These are phyloP conservation scores for Crypturellus undulatus DNA, from an alignment of 2,113 vertebrate species.

Conservation along the genomic window DNA sequence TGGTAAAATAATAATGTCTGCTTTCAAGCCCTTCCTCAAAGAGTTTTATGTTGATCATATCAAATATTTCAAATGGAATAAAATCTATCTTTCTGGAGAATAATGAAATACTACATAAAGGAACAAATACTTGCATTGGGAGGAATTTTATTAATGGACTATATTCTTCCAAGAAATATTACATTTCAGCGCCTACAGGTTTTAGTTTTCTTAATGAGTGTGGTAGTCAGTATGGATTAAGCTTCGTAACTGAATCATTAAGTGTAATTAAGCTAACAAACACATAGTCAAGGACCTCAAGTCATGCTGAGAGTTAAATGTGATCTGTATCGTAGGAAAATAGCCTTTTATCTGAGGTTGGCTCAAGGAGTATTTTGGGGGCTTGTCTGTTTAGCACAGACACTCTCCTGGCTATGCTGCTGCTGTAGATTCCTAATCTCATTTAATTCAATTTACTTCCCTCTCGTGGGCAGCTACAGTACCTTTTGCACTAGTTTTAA, in stretches of 20 bases:
- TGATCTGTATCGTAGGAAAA: not conserved
- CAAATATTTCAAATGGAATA: conserved; percentile 5
- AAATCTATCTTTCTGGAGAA: conserved; percentile 7
- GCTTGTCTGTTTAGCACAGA: not conserved
- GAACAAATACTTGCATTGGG: conserved; percentile 29
- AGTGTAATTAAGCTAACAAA: conserved; percentile 4
- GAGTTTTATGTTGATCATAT: not conserved
- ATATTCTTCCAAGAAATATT: not conserved
- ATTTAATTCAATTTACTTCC: conserved; percentile 20
- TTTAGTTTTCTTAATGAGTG: not conserved
- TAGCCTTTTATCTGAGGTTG: not conserved
- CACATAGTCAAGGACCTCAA: not conserved
- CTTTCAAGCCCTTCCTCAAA: not conserved
- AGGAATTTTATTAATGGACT: not conserved
- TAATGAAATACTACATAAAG: not conserved
- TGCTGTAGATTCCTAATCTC: not conserved
- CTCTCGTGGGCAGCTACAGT: not conserved
- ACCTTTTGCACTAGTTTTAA: conserved; percentile 17
- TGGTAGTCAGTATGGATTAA: not conserved
- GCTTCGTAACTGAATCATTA: not conserved
- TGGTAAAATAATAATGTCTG: not conserved
- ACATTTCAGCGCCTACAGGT: not conserved
- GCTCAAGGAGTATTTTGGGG: not conserved
- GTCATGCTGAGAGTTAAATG: not conserved
- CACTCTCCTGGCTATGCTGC: not conserved